Conservation (phyloP, 2,888 invertebrate species). For the Latrodectus hesperus region DNA sequence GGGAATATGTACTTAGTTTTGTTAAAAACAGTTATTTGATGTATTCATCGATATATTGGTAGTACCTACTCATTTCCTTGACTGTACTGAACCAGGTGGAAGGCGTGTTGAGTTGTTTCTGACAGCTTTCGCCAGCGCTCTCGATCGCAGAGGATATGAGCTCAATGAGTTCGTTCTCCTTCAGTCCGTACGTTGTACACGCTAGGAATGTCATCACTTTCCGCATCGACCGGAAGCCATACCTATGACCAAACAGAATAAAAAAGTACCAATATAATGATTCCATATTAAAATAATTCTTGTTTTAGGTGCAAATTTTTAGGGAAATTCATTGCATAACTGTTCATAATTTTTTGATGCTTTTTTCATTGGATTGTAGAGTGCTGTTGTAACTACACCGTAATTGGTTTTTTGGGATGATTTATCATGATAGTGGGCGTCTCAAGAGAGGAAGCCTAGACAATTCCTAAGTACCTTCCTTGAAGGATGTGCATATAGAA, state of each 20-base stretch:
- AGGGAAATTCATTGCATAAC: too few species aligned
- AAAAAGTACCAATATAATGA: too few species aligned
- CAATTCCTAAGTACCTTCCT: too few species aligned
- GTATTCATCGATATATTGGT: constrained; percentile 27
- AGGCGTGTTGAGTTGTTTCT: constrained; percentile 7
- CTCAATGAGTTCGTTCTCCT: constrained; percentile 87
- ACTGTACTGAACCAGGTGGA: constrained; percentile 53
- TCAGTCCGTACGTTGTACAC: constrained; percentile 87
- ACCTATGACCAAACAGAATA: constrained; percentile 20
- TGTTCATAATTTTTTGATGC: too few species aligned
- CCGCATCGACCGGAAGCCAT: constrained; percentile 67
- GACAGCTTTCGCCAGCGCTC: constrained; percentile 12
- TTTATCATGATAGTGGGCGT: too few species aligned
- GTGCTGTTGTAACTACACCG: too few species aligned
- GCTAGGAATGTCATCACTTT: constrained; percentile 79
- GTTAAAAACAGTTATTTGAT: background rate
- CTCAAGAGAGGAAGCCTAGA: too few species aligned
- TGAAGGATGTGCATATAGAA: too few species aligned
- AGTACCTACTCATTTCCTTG: constrained; percentile 70
- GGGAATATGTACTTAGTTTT: background rate
- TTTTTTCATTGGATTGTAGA: too few species aligned
- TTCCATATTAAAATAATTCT: too few species aligned
- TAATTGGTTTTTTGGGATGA: too few species aligned
- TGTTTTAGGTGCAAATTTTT: too few species aligned
- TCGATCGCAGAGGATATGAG: constrained; percentile 79